A percentile compares a stretch with the other conserved stretches of the same genome.
These are phyloP conservation scores for Epinephelus fuscoguttatus DNA, from an alignment of 2,113 vertebrate genomes.

Conservation along the genomic window DNA sequence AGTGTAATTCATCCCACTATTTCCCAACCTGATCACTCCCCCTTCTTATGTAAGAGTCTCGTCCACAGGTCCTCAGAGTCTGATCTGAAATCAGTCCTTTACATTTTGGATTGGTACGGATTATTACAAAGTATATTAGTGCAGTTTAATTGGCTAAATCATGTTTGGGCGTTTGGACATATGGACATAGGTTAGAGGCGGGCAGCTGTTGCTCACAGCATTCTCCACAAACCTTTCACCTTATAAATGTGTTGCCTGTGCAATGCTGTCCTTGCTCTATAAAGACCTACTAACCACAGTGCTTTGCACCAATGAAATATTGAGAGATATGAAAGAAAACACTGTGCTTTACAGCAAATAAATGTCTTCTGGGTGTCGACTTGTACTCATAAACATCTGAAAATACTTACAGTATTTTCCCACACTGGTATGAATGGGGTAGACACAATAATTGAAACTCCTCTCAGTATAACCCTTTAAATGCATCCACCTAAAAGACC, in stretches of 20 bases:
- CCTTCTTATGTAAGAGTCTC: slow-evolving; percentile 51
- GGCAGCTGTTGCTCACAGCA: not conserved
- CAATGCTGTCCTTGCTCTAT: not conserved
- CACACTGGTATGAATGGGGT: too few species aligned
- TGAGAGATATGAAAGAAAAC: not conserved
- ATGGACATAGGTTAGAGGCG: not conserved
- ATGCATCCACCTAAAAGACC: too few species aligned
- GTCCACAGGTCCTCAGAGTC: slow-evolving; percentile 21
- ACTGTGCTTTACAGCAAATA: not conserved
- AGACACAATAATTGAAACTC: too few species aligned
- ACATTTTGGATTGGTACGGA: not conserved
- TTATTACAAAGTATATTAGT: not conserved
- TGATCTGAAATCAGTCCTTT: slow-evolving; percentile 2
- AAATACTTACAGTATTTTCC: too few species aligned
- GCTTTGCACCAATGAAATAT: not conserved
- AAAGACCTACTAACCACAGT: not conserved
- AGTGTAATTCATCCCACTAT: slow-evolving; percentile 13
- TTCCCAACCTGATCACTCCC: slow-evolving; percentile 42
- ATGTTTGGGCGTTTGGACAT: not conserved
- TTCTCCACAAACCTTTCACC: not conserved
- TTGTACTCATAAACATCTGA: not conserved
- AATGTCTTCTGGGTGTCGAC: not conserved
- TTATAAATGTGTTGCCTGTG: not conserved
- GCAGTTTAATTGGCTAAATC: not conserved
- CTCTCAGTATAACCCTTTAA: too few species aligned